Evolutionary conservation across 2,113 vertebrate species (phyloP), one percentile per base, ranked within the genome.

Genomic region (Plestiodon gilberti): DNA sequence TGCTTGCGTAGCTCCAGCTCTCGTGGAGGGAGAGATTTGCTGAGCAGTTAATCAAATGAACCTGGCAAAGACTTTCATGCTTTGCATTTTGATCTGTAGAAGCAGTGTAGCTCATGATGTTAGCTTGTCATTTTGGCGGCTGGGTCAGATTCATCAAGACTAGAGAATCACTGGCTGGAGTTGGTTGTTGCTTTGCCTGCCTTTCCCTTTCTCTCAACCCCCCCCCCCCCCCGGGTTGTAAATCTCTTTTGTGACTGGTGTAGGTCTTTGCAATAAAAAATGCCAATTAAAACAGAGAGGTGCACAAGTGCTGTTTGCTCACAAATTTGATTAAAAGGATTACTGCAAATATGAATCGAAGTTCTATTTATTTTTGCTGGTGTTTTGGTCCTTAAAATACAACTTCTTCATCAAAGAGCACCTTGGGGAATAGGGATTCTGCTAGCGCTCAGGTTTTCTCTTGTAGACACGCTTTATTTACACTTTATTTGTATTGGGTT

Each of bases 51-150:
- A 81, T 87, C 85, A 87, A 87, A 87, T 81, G 78, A 87, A 67
- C 69, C 85, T 81, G 69, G 78, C 78, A 87, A 87, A 87, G 35
- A 62, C 70, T 75, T 81, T 75, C 85, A 81, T 81, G 78, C 70
- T 87, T 87, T 87, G 85, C 85, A 87, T 87, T 87, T 87, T 87
- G 78, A 87, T 87, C 78, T 75, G 78, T 75, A 81, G 78, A 75
- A 81, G 85, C 78, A 87, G 81, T 75, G 85, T 81, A 57, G 85
- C 85, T 87, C 78, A 81, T 81, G 85, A 87, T 81, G 85, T 81
- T 87, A 38, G n/a, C 70, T 87, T 81, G 78, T 87, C 78, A 87
- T 81, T 81, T 74, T 81, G 70, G 69, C 10, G 23, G 70, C n/a
- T 55, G 70, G 78, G 74, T 75, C 85, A 81, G 70, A 87, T 81